Percentiles rank a stretch among this genome's conserved stretches.
phyloP scores from a whole-genome alignment of 1,140 invertebrate genomes.

The Calephelis virginiensis region DNA sequence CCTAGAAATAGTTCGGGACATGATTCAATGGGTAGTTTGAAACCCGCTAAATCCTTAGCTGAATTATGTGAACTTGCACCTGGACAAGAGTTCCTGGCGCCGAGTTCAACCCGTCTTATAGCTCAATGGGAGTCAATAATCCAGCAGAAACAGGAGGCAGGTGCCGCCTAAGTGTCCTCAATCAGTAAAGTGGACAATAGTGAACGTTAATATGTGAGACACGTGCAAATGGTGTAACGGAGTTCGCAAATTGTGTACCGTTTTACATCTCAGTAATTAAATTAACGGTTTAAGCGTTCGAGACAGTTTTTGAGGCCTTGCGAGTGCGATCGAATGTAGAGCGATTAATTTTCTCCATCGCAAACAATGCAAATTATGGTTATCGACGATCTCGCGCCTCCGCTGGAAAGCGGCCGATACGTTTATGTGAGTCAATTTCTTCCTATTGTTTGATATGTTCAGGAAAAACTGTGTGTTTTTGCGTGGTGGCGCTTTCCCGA shows the following conservation, averaged over 20 bases:
- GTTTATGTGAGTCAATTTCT: constrained; percentile 66
- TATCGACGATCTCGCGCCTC: constrained; percentile 57
- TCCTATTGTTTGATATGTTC: constrained; percentile 61
- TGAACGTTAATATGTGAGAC: constrained; percentile 16
- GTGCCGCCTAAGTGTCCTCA: constrained; percentile 59
- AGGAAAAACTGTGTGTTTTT: constrained; percentile 54
- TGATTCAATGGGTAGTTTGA: constrained; percentile 72
- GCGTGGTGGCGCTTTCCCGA: constrained; percentile 52
- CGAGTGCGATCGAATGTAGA: constrained; percentile 47
- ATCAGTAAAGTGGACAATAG: constrained; percentile 21
- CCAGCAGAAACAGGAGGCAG: constrained; percentile 79
- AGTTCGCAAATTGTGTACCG: constrained; percentile 19
- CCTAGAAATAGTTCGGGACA: constrained; percentile 65
- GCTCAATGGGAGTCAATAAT: constrained; percentile 82
- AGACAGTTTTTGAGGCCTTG: constrained; percentile 40
- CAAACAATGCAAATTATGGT: constrained; percentile 71
- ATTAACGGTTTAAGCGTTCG: constrained; percentile 25
- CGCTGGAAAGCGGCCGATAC: constrained; percentile 62
- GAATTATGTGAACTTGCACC: constrained; percentile 79
- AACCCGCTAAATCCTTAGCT: constrained; percentile 80
- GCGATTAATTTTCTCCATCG: constrained; percentile 65
- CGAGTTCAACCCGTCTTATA: constrained; percentile 80
- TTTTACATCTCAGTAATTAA: constrained; percentile 27
- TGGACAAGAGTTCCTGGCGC: constrained; percentile 77
- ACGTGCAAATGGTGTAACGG: constrained; percentile 28